Percentiles rank a stretch among this genome's conserved stretches.
Conservation (phyloP, 2,113 vertebrate species). For the Balaenoptera acutorostrata region DNA sequence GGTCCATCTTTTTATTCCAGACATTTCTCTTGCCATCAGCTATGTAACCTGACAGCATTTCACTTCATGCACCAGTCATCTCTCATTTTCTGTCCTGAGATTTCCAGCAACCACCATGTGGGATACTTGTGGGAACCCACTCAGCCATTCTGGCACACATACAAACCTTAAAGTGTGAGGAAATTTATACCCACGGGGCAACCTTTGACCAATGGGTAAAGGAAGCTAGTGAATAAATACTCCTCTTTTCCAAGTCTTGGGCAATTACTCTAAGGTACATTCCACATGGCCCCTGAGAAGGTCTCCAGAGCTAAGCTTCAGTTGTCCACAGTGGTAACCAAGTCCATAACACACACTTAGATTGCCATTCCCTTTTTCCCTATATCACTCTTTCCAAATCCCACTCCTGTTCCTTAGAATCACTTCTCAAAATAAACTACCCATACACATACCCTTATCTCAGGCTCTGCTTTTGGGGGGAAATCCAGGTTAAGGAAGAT, state of each 20-base stretch:
- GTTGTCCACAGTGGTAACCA: not conserved
- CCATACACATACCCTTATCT: not conserved
- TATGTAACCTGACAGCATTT: not conserved
- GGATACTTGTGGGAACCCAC: not conserved
- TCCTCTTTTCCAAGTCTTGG: not conserved
- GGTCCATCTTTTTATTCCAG: not conserved
- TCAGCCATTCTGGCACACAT: not conserved
- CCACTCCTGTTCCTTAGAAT: not conserved
- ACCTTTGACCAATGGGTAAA: not conserved
- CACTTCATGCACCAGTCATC: not conserved
- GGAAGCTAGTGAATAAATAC: not conserved
- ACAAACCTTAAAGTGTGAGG: not conserved
- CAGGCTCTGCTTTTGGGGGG: not conserved
- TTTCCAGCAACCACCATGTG: not conserved
- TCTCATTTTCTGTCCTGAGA: not conserved
- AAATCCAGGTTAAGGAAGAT: not conserved
- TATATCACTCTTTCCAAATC: not conserved
- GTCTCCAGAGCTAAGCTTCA: not conserved
- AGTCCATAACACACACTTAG: not conserved
- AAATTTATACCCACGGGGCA: not conserved
- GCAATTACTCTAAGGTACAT: not conserved
- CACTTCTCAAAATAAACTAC: not conserved
- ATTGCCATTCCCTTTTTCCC: not conserved
- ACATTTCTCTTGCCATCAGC: not conserved
- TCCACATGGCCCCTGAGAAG: not conserved